These are phyloP conservation scores for Dendroctonus valens DNA, from an alignment of 1,140 invertebrate species.

Conservation along the genomic window DNA sequence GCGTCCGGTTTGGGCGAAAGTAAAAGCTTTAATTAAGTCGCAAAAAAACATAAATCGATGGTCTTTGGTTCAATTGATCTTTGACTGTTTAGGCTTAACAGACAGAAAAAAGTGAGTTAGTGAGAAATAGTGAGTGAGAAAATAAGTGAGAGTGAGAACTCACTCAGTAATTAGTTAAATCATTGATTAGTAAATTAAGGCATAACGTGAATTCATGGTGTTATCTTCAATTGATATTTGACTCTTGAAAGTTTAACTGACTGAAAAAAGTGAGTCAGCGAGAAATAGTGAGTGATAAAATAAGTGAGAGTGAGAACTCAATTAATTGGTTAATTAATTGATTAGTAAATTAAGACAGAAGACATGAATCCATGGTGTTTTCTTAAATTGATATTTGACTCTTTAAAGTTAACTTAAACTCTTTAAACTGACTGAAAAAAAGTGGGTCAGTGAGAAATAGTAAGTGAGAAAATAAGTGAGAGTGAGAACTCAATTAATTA, in stretches of 20 bases:
- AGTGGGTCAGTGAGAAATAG: neutral
- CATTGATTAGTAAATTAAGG: too few relatives aligned
- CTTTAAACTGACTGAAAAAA: neutral
- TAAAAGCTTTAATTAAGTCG: neutral
- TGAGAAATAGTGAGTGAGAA: neutral
- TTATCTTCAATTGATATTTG: neutral
- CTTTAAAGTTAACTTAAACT: neutral
- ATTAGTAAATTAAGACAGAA: neutral
- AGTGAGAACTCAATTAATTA: too few relatives aligned
- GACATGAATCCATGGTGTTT: neutral
- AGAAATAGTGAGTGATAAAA: too few relatives aligned
- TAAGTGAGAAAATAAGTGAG: too few relatives aligned
- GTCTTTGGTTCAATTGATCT: slow-evolving; percentile 4
- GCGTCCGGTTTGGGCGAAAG: neutral
- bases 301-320: too few relatives aligned
- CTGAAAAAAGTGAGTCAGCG: neutral
- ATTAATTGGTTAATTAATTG: too few relatives aligned
- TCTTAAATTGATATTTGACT: slow-evolving; percentile 1
- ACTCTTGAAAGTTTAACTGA: neutral
- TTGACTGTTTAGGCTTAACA: neutral
- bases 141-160: too few relatives aligned
- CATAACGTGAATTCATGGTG: neutral
- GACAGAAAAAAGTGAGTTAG: neutral
- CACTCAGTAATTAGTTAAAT: too few relatives aligned
- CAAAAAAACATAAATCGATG: neutral